These are phyloP conservation scores for Ammospiza caudacuta DNA, from an alignment of 2,113 vertebrate genomes.

Conservation along the genomic window DNA sequence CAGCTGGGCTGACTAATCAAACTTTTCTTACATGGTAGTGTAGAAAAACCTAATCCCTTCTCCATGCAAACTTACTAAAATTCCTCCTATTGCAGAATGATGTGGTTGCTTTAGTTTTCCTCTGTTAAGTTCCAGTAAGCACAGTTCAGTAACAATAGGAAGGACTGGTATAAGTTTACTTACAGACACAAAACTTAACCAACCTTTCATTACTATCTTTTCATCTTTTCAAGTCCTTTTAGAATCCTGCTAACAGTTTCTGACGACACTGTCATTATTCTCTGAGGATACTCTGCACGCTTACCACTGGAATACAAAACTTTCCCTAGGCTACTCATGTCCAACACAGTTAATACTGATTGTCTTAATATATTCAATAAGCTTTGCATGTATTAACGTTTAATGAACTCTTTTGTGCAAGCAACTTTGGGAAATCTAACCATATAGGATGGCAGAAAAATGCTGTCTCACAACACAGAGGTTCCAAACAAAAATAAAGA, in stretches of 20 bases:
- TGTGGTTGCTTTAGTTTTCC: not conserved
- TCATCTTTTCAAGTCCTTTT: not conserved
- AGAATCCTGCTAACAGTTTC: not conserved
- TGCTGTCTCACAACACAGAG: not conserved
- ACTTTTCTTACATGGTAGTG: not conserved
- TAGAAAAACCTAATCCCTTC: not conserved
- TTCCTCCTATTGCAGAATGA: accelerated
- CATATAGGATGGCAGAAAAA: not conserved
- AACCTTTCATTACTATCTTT: not conserved
- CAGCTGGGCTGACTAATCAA: not conserved
- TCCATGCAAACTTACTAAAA: not conserved
- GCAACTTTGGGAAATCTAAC: not conserved
- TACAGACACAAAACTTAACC: not conserved
- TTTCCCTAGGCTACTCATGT: not conserved
- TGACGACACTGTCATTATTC: not conserved
- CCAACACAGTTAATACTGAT: not conserved
- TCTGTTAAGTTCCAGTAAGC: not conserved
- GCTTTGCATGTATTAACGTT: not conserved
- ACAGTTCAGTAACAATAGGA: not conserved
- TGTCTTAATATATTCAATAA: not conserved
- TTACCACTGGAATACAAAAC: not conserved
- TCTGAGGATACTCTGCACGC: not conserved
- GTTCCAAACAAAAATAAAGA: not conserved
- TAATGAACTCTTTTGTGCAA: not conserved
- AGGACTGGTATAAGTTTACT: not conserved